Conservation (phyloP, 2,113 vertebrate species). For the Hippocampus barbouri region DNA sequence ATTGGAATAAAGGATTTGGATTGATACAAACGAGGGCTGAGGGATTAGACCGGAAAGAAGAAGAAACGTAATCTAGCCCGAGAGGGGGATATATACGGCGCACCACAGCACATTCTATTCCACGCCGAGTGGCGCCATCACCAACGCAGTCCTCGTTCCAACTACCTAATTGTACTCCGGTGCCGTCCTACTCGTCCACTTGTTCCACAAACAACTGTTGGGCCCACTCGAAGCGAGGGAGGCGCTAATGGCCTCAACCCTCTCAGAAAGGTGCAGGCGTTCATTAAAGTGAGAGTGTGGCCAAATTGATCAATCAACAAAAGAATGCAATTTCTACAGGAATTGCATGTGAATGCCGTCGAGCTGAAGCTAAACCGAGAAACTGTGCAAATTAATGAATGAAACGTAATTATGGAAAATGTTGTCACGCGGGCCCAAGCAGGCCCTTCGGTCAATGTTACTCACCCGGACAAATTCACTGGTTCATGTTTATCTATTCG, state of each 20-base stretch:
- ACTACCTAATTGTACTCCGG: conserved; percentile 54
- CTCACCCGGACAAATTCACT: too few relatives aligned
- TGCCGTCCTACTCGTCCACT: conserved; percentile 51
- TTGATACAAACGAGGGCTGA: conserved; percentile 24
- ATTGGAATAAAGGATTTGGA: conserved; percentile 28
- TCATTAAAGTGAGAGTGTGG: not conserved
- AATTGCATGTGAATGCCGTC: not conserved
- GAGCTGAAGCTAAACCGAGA: not conserved
- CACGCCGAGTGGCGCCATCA: conserved; percentile 18
- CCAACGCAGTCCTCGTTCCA: conserved; percentile 36
- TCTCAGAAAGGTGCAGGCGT: too few relatives aligned
- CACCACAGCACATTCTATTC: not conserved
- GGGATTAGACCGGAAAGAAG: conserved; percentile 28
- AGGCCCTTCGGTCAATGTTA: too few relatives aligned
- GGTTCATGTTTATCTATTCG: too few relatives aligned
- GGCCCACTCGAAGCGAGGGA: conserved; percentile 32
- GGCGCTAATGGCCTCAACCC: conserved; percentile 41
- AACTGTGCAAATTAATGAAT: not conserved
- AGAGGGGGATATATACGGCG: conserved; percentile 10
- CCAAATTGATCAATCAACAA: not conserved
- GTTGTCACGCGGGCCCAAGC: too few relatives aligned
- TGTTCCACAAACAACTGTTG: conserved; percentile 31
- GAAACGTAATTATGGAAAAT: not conserved
- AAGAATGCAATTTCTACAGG: not conserved
- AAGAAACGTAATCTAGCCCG: conserved; percentile 32